Evolutionary conservation across 2,113 vertebrate species (phyloP).

Genomic region (Piaya cayana): DNA sequence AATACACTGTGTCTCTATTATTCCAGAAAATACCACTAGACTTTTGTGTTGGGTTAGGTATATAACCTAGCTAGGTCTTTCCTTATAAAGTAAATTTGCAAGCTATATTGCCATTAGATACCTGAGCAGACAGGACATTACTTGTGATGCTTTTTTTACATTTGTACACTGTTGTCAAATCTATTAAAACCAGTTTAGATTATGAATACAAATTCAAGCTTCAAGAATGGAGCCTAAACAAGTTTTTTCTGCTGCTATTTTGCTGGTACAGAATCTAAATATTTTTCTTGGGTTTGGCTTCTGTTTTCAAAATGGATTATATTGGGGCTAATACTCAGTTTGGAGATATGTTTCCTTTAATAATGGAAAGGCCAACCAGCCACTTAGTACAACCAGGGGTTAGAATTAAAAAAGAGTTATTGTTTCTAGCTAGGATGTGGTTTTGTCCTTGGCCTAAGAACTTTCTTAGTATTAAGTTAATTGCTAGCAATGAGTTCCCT

Average conservation of each 20-base stretch:
- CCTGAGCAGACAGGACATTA: not conserved
- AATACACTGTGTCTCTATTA: not conserved
- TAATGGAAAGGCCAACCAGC: not conserved
- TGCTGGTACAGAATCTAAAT: not conserved
- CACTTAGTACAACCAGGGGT: not conserved
- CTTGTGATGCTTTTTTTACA: not conserved
- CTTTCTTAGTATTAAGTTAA: not conserved
- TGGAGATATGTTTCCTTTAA: not conserved
- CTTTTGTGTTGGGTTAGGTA: not conserved
- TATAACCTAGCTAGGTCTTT: not conserved
- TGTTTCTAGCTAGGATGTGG: not conserved
- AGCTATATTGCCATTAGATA: not conserved
- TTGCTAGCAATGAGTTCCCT: not conserved
- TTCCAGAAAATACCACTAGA: not conserved
- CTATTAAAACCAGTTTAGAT: not conserved
- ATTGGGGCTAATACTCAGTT: not conserved
- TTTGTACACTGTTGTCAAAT: rapidly evolving
- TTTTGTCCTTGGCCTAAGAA: not conserved
- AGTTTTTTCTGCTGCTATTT: not conserved
- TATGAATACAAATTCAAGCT: not conserved
- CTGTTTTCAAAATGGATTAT: not conserved
- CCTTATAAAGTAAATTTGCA: not conserved
- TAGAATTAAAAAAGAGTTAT: not conserved
- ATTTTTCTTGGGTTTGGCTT: not conserved
- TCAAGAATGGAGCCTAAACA: not conserved